phyloP scores from a whole-genome alignment of 2,113 vertebrate species.

The Natator depressus region DNA sequence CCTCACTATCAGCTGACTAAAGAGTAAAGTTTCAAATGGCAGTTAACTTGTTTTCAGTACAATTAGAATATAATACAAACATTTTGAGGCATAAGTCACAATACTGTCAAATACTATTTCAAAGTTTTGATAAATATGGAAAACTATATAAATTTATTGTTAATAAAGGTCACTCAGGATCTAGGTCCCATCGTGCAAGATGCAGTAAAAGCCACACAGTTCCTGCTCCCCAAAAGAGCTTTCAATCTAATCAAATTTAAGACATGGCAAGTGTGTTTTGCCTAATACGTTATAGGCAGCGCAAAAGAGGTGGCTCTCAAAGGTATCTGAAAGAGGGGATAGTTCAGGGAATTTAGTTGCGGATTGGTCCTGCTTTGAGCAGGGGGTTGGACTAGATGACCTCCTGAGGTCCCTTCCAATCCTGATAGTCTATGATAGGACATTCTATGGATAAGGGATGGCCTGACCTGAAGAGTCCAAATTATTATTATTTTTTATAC shows the following conservation, averaged over 20 bases:
- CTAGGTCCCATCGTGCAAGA: fast-evolving
- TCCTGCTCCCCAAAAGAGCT: not conserved
- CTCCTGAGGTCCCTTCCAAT: too few relatives aligned
- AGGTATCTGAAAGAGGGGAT: not conserved
- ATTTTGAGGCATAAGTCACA: not conserved
- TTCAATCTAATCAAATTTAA: slow-evolving; percentile 46
- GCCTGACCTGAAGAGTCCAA: not conserved
- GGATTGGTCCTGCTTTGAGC: too few relatives aligned
- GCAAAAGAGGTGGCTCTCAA: slow-evolving; percentile 42
- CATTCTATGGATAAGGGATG: slow-evolving; percentile 17
- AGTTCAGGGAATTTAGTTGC: not conserved
- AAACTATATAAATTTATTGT: not conserved
- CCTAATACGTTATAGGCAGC: not conserved
- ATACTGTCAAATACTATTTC: not conserved
- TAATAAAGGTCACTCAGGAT: not conserved
- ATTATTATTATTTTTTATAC: not conserved
- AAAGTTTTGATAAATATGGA: not conserved
- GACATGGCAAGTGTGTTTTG: not conserved
- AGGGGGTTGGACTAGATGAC: too few relatives aligned
- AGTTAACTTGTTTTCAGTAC: not conserved
- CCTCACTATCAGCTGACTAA: not conserved
- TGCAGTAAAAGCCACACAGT: not conserved
- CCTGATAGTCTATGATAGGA: not conserved
- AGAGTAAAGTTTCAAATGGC: not conserved
- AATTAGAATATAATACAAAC: not conserved